Conservation (phyloP, 2,888 invertebrate species). For the Pristionchus mayeri region DNA sequence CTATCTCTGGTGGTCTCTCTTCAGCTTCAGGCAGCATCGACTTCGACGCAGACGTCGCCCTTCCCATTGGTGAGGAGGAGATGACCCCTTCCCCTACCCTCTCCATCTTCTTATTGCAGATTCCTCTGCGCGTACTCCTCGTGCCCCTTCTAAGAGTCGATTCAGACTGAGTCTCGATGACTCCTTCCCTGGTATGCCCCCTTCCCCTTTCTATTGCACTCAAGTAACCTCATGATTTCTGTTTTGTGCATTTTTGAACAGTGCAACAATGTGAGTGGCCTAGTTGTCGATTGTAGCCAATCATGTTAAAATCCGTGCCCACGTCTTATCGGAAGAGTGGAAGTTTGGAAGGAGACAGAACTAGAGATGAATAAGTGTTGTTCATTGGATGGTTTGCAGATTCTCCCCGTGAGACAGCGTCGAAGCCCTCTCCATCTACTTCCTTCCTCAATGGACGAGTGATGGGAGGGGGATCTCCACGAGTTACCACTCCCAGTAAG, state of each 20-base stretch:
- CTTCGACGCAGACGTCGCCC: conserved; percentile 20
- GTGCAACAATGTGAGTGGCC: not conserved
- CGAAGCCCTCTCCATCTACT: not conserved
- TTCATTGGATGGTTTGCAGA: too few species aligned
- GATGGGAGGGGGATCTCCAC: not conserved
- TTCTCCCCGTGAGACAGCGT: not conserved
- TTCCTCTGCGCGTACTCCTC: conserved; percentile 20
- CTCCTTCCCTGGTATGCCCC: not conserved
- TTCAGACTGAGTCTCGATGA: conserved; percentile 48
- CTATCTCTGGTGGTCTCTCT: conserved; percentile 8
- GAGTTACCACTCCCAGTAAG: not conserved
- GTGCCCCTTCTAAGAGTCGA: not conserved
- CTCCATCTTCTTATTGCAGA: not conserved
- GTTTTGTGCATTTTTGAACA: not conserved
- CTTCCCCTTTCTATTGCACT: not conserved
- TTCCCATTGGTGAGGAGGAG: not conserved
- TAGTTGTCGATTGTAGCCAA: not conserved
- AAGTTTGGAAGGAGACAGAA: too few species aligned
- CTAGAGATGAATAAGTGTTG: too few species aligned
- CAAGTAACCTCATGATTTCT: not conserved
- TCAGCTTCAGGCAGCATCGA: conserved; percentile 45
- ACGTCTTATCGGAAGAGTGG: too few species aligned
- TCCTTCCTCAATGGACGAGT: conserved; percentile 28
- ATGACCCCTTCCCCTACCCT: not conserved
- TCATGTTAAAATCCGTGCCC: too few species aligned